These are phyloP conservation scores for Morelia viridis DNA, from an alignment of 2,797 vertebrate species.

Conservation along the genomic window DNA sequence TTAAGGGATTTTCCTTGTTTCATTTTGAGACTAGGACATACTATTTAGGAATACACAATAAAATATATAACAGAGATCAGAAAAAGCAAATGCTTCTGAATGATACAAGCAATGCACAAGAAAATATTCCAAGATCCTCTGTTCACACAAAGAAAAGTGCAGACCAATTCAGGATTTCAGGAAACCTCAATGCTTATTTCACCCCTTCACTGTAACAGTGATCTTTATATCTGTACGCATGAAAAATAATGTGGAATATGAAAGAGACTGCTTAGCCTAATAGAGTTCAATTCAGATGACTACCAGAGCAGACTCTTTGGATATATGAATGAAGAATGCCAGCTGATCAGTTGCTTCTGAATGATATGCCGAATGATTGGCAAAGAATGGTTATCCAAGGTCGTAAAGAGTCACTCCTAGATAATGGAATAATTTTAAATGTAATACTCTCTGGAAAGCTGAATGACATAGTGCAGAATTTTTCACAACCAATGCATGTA, in stretches of 20 bases:
- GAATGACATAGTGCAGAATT: slow-evolving; percentile 13
- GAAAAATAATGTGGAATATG: neutral
- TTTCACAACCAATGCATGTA: slow-evolving; percentile 27
- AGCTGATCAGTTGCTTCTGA: slow-evolving; percentile 43
- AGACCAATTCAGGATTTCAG: neutral
- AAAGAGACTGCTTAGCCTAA: neutral
- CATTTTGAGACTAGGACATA: neutral
- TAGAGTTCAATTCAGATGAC: neutral
- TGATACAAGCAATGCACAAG: neutral
- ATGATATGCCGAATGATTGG: slow-evolving; percentile 15
- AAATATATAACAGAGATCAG: neutral
- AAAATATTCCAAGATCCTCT: neutral
- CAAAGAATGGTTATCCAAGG: neutral
- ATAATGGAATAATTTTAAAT: slow-evolving; percentile 30
- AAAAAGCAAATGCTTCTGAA: neutral
- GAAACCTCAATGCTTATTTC: neutral
- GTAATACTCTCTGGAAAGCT: slow-evolving; percentile 13
- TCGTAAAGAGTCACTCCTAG: neutral
- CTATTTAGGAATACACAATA: neutral
- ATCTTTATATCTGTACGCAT: neutral
- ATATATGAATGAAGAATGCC: slow-evolving; percentile 12
- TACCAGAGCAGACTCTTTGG: slow-evolving; percentile 6
- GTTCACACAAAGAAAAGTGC: neutral
- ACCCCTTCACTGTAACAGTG: neutral
- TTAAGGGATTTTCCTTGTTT: neutral